Percentiles rank a stretch among this genome's conserved stretches.
phyloP scores from a whole-genome alignment of 1,140 invertebrate genomes.

The Drosophila ercepeae region DNA sequence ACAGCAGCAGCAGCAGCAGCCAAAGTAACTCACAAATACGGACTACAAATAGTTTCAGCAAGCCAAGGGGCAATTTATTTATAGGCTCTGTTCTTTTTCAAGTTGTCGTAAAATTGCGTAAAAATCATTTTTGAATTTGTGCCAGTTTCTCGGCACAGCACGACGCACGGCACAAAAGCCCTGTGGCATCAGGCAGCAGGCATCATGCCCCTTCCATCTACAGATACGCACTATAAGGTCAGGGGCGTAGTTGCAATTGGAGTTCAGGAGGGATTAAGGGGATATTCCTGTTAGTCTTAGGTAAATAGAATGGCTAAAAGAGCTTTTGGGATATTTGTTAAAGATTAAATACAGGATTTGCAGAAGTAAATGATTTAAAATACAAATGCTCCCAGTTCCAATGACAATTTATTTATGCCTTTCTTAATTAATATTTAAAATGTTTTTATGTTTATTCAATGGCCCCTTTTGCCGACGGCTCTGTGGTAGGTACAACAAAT shows the following conservation, averaged over 20 bases:
- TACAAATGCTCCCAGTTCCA: too few relatives aligned
- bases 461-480: neutral
- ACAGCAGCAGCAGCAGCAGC: slow-evolving; percentile 13
- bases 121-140: slow-evolving; percentile 80
- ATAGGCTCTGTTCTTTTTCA: slow-evolving; percentile 64
- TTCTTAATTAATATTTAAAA: neutral
- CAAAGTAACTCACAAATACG: slow-evolving; percentile 51
- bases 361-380: too few relatives aligned
- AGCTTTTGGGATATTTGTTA: neutral
- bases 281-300: neutral
- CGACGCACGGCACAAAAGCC: slow-evolving; percentile 19
- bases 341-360: neutral
- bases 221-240: slow-evolving; percentile 25
- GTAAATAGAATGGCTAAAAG: too few relatives aligned
- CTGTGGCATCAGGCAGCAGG: slow-evolving; percentile 15
- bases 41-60: slow-evolving; percentile 58
- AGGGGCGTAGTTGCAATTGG: neutral
- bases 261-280: neutral
- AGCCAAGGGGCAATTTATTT: slow-evolving; percentile 68
- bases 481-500: slow-evolving; percentile 33
- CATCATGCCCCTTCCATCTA: neutral
- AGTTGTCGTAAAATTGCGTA: slow-evolving; percentile 81
- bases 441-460: neutral
- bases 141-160: slow-evolving; percentile 63
- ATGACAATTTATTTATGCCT: too few relatives aligned